These are phyloP conservation scores for Cyclopterus lumpus DNA, from an alignment of 2,797 vertebrate species.

Conservation along the genomic window DNA sequence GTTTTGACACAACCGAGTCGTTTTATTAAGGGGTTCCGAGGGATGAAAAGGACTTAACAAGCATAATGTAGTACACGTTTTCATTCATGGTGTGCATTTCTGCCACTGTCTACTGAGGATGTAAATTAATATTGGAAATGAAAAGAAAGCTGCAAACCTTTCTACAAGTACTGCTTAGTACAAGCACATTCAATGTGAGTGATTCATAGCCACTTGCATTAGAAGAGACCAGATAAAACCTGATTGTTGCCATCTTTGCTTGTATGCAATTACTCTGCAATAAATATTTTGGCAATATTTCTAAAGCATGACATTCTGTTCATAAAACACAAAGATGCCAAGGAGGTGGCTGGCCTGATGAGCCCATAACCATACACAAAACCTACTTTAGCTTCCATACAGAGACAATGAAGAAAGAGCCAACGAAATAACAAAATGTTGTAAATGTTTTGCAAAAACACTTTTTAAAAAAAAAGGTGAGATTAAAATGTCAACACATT, in stretches of 20 bases:
- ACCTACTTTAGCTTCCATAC: neutral
- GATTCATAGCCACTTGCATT: neutral
- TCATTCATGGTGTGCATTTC: slow-evolving; percentile 8
- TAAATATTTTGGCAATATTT: neutral
- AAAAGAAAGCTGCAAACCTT: neutral
- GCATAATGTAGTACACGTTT: neutral
- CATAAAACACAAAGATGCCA: neutral
- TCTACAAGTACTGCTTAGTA: neutral
- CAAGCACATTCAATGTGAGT: neutral
- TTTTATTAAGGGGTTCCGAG: neutral
- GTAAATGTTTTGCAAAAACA: neutral
- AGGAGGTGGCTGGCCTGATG: neutral
- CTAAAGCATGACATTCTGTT: neutral
- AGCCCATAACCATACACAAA: neutral
- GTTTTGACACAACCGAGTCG: neutral
- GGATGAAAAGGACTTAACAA: slow-evolving; percentile 9
- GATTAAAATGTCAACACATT: neutral
- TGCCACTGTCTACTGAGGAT: neutral
- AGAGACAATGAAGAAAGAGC: neutral
- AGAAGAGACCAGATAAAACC: neutral
- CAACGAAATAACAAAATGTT: no score
- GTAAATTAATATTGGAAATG: neutral
- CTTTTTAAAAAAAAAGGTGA: no score
- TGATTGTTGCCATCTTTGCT: neutral
- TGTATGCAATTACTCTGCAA: neutral